Base-by-base conservation (phyloP, 2,888 invertebrate genomes). In the Theristus sp. region DNA sequence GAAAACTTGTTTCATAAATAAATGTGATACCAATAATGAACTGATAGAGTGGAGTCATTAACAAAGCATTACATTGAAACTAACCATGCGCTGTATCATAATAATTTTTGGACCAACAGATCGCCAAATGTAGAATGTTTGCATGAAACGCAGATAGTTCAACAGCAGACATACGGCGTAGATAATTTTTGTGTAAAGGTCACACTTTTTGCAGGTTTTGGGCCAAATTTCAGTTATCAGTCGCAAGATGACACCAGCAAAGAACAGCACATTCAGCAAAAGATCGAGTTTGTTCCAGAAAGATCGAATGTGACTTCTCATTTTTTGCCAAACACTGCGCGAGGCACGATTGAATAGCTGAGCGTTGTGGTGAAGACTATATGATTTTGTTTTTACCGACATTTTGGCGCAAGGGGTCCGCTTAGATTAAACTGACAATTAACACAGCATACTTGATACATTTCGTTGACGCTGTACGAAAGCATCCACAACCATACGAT, bases 41-140 rank as follows among this genome's bases (percentile, higher is more conserved):
- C 47, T 13, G 25, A 57, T 38, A 38, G 17, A 13, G 6, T 13
- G 6, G 10, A 6, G 6, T 38, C 38, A 17, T 17, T 38, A 6
- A 38, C 38, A 6, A 38, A 38, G 38, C 10, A 38, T 17, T 13
- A 38, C 17, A 38, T 13, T 17, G 38, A 38, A 6, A 38, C 6
- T 38, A 49, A 75, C 75, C 75, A 75, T 75, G 64, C 67, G 69
- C 29, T 67, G 67, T 28, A 75, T 75, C 75, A 75, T 75, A 65
- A 75, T 73, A 61, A 75, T 74, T 65, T 75, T 75, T 1, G 75
- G 75, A 58, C 75, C 75, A 56, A 75, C 70, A 58, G 72, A 71
- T 62, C 71, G 71, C 61, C 68, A 67, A 3, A 71, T 71, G 63
- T 70, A 74, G 67, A 74, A 75, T 52, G 64, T 65, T 65, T 74